These are phyloP conservation scores for Lycophotia porphyrea DNA, from an alignment of 2,888 invertebrate genomes.

Conservation along the genomic window DNA sequence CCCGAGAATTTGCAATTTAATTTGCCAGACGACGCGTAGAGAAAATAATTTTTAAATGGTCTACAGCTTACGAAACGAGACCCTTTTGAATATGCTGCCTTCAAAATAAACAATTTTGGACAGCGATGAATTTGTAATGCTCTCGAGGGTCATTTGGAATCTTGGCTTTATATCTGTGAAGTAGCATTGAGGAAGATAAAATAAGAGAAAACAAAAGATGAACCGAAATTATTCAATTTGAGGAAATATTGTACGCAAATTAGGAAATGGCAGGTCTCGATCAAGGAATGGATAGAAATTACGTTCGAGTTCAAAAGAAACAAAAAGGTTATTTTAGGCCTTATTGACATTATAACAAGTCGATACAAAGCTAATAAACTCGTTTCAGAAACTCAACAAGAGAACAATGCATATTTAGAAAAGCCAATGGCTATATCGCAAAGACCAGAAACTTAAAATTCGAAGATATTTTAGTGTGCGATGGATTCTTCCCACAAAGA, in stretches of 20 bases:
- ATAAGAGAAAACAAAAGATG: conserved; percentile 23
- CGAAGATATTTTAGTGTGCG: background rate
- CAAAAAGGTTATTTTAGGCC: background rate
- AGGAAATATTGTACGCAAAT: conserved; percentile 31
- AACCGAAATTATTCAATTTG: conserved; percentile 38
- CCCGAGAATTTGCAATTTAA: conserved; percentile 71
- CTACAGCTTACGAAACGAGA: conserved; percentile 32
- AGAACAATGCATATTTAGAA: background rate
- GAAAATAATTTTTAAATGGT: conserved; percentile 72
- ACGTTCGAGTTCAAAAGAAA: background rate
- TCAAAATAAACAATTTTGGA: conserved; percentile 54
- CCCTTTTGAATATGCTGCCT: conserved; percentile 42
- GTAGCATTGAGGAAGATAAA: conserved; percentile 31
- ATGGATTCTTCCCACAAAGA: background rate
- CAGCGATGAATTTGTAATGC: conserved; percentile 51
- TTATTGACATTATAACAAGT: background rate
- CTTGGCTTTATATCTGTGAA: conserved; percentile 20
- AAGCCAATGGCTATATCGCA: background rate
- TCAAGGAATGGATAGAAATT: background rate
- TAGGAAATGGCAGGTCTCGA: conserved; percentile 1
- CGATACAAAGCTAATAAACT: background rate
- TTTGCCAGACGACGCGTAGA: conserved; percentile 68
- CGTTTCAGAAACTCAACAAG: background rate
- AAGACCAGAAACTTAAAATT: background rate
- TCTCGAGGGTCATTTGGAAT: conserved; percentile 41